phyloP scores from a whole-genome alignment of 2,797 vertebrate species.

The Eutrigla gurnardus region DNA sequence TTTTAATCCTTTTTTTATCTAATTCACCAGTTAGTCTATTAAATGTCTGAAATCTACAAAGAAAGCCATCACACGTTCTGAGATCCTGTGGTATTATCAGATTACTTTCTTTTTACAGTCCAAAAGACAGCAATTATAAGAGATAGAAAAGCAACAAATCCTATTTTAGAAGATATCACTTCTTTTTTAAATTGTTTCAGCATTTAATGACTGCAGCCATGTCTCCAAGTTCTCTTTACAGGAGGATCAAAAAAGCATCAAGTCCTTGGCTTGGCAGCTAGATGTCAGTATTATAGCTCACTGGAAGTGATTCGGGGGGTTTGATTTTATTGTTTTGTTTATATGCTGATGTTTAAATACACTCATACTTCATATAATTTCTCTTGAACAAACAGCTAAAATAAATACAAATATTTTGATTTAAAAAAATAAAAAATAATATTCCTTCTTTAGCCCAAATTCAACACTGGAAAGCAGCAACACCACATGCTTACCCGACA shows the following conservation, averaged over 20 bases:
- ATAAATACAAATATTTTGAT: too few relatives aligned
- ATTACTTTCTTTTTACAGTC: neutral
- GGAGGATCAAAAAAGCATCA: neutral
- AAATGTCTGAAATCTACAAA: neutral
- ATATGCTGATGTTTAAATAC: too few relatives aligned
- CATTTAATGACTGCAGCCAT: neutral
- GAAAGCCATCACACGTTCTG: neutral
- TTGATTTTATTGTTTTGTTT: too few relatives aligned
- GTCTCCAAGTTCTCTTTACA: neutral
- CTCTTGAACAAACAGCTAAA: too few relatives aligned
- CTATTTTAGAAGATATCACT: neutral
- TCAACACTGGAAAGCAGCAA: conserved; percentile 10
- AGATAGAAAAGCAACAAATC: neutral
- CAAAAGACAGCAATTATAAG: neutral
- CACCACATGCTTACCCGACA: conserved; percentile 54
- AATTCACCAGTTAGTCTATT: neutral
- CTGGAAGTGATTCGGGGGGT: too few relatives aligned
- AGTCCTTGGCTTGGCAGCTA: neutral
- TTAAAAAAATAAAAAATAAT: too few relatives aligned
- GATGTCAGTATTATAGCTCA: too few relatives aligned
- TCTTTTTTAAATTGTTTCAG: neutral
- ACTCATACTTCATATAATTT: too few relatives aligned
- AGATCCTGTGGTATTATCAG: neutral
- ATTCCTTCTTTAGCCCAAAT: neutral
- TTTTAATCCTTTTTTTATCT: neutral